Conservation (phyloP, 2,888 invertebrate species). For the Polyommatus icarus region DNA sequence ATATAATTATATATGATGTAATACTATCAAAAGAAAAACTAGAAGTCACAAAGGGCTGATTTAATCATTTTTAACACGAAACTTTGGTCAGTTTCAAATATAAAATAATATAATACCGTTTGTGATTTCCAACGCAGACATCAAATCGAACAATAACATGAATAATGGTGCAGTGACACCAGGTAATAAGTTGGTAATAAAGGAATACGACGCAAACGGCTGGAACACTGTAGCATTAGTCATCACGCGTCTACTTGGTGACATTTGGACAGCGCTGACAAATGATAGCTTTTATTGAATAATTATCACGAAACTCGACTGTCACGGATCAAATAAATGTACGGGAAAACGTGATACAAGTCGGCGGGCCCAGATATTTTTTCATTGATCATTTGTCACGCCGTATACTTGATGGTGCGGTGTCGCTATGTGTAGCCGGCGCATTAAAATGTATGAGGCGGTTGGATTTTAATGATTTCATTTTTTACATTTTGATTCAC, state of each 20-base stretch:
- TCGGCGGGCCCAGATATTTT: conserved; percentile 35
- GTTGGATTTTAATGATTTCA: conserved; percentile 26
- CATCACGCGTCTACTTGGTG: conserved; percentile 73
- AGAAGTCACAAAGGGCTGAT: neutral
- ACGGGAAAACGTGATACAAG: conserved; percentile 48
- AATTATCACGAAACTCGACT: conserved; percentile 61
- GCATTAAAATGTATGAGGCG: conserved; percentile 29
- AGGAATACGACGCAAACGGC: conserved; percentile 66
- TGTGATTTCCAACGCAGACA: neutral
- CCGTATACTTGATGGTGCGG: conserved; percentile 26
- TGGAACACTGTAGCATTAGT: conserved; percentile 71
- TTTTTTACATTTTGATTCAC: conserved; percentile 20
- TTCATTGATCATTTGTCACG: conserved; percentile 21
- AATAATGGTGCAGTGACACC: conserved; percentile 67
- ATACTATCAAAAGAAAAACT: no score
- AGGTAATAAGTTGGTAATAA: conserved; percentile 74
- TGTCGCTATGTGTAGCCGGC: conserved; percentile 6
- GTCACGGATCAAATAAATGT: conserved; percentile 58
- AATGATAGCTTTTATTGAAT: conserved; percentile 76
- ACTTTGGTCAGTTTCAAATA: neutral
- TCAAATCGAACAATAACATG: conserved; percentile 61
- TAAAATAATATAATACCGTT: neutral
- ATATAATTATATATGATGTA: no score
- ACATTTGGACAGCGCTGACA: conserved; percentile 72
- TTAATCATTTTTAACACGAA: neutral